A percentile compares a stretch with the other conserved stretches of the same genome.
Evolutionary conservation across 2,888 invertebrate species (phyloP).

Genomic region (Drosophila flavopinicola): DNA sequence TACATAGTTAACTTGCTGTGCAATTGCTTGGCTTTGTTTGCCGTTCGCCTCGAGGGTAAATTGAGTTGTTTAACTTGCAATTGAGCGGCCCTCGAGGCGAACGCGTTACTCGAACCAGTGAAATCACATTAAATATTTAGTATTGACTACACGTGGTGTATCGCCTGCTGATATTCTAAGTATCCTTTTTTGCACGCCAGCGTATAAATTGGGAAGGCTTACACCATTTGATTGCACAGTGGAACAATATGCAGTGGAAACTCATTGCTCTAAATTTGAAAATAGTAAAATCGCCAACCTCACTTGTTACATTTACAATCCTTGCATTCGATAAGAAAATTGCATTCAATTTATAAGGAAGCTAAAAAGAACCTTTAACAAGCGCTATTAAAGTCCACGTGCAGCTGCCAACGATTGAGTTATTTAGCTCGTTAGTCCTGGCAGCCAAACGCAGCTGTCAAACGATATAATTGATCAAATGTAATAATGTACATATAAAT

Average conservation of each 20-base stretch:
- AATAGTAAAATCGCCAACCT: too few species aligned
- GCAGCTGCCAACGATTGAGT: conserved; percentile 45
- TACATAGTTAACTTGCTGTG: conserved; percentile 22
- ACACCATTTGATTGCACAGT: too few species aligned
- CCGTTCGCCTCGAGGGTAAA: conserved; percentile 49
- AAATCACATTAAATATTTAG: conserved; percentile 52
- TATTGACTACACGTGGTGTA: conserved; percentile 37
- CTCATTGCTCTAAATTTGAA: too few species aligned
- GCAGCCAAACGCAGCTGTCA: conserved; percentile 25
- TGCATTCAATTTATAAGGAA: too few species aligned
- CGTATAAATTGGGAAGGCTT: too few species aligned
- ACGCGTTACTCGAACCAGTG: conserved; percentile 20
- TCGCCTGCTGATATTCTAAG: background rate
- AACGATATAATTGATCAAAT: conserved; percentile 70
- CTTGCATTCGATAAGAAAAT: too few species aligned
- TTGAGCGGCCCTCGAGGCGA: conserved; percentile 46
- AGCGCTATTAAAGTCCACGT: conserved; percentile 9
- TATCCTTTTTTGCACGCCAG: background rate
- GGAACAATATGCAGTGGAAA: too few species aligned
- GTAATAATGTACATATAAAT: conserved; percentile 44
- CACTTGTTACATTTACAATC: background rate
- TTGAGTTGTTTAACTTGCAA: conserved; percentile 73
- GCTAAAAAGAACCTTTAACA: conserved; percentile 8
- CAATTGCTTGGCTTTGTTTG: conserved; percentile 55
- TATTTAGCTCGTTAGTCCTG: conserved; percentile 33